Percentiles rank a stretch among this genome's conserved stretches.
Evolutionary conservation across 2,888 invertebrate genomes (phyloP).

Genomic region (Heteromyza rotundicornis): DNA sequence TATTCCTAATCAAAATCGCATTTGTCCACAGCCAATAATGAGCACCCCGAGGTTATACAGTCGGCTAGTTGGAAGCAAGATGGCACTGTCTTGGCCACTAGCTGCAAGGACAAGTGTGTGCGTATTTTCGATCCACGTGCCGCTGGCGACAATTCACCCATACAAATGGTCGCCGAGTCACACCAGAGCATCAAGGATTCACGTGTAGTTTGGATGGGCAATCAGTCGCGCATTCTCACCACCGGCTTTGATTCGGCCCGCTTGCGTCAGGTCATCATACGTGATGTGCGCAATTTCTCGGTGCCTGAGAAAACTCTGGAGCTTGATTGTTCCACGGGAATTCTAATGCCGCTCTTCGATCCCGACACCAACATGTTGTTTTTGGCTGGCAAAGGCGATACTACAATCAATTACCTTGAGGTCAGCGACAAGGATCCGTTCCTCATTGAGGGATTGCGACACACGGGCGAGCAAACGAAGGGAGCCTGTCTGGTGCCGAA

Average conservation of each 20-base stretch:
- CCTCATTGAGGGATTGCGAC: conserved; percentile 85
- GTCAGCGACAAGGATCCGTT: conserved; percentile 87
- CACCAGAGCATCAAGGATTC: conserved; percentile 93
- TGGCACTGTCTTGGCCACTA: conserved; percentile 78
- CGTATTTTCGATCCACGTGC: conserved; percentile 84
- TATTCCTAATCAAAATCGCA: too few relatives aligned
- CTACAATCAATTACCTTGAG: conserved; percentile 89
- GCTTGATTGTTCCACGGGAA: conserved; percentile 86
- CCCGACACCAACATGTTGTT: conserved; percentile 95
- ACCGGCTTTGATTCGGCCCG: conserved; percentile 91
- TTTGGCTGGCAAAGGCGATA: conserved; percentile 93
- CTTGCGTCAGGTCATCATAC: conserved; percentile 85
- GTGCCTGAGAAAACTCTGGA: conserved; percentile 79
- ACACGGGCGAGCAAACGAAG: conserved; percentile 94
- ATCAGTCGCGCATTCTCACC: conserved; percentile 80
- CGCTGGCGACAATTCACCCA: conserved; percentile 65
- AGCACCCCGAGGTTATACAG: conserved; percentile 87
- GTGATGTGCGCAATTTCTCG: conserved; percentile 83
- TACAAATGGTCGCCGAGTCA: conserved; percentile 72
- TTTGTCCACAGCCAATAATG: conserved; percentile 67
- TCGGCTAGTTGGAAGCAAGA: conserved; percentile 90
- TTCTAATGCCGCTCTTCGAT: conserved; percentile 91
- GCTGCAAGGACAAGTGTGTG: conserved; percentile 90
- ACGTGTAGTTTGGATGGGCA: conserved; percentile 88
- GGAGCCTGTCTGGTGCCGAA: conserved; percentile 93